phyloP scores from a whole-genome alignment of 2,888 invertebrate genomes.

The Stenodera caucasica region DNA sequence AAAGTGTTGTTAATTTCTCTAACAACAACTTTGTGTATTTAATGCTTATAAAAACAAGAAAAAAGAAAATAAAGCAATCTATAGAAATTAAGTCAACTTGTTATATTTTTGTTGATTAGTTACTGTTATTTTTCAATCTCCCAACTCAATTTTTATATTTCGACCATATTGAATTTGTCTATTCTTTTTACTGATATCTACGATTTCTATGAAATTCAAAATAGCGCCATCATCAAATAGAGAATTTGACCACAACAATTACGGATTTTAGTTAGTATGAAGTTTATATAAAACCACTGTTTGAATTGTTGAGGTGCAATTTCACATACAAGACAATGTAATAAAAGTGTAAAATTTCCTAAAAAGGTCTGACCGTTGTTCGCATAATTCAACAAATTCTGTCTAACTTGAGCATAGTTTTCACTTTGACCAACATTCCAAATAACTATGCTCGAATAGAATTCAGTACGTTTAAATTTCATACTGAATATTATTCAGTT shows the following conservation, averaged over 20 bases:
- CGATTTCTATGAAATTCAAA: too few relatives aligned
- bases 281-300: not conserved
- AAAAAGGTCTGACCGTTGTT: constrained; percentile 32
- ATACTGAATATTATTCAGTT: not conserved
- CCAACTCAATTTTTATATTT: too few relatives aligned
- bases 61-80: not conserved
- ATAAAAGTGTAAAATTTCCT: constrained; percentile 29
- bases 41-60: not conserved
- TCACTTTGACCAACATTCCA: constrained; percentile 30
- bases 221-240: not conserved
- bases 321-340: constrained; percentile 26
- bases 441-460: not conserved
- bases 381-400: constrained; percentile 29
- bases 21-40: not conserved
- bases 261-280: not conserved
- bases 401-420: constrained; percentile 37
- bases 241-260: not conserved
- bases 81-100: not conserved
- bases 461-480: not conserved
- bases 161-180: too few relatives aligned
- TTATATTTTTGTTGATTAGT: too few relatives aligned
- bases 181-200: too few relatives aligned
- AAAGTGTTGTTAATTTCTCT: not conserved
- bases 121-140: too few relatives aligned
- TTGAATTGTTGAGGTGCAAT: constrained; percentile 22